Conservation (phyloP, 2,888 invertebrate species). For the Camptogramma bilineatum region DNA sequence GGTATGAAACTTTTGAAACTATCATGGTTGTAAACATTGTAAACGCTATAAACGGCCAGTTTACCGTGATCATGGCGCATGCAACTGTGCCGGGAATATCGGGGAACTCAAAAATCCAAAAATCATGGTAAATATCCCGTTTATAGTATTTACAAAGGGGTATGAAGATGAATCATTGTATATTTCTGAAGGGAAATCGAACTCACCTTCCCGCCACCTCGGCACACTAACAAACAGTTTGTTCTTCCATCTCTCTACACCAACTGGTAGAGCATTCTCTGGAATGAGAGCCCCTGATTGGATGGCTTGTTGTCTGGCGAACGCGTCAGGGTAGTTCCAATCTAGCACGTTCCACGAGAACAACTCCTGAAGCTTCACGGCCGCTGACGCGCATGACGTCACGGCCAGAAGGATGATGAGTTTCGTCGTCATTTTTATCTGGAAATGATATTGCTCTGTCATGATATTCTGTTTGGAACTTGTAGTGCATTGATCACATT, state of each 20-base stretch:
- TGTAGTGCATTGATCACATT: no score
- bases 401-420: constrained; percentile 57
- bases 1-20: no score
- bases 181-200: background rate
- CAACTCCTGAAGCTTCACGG: constrained; percentile 87
- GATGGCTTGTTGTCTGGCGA: constrained; percentile 87
- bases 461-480: no score
- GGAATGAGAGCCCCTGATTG: constrained; percentile 88
- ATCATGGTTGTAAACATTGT: no score
- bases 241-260: constrained; percentile 92
- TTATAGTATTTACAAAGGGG: no score
- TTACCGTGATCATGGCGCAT: no score
- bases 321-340: constrained; percentile 89
- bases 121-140: no score
- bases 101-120: no score
- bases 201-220: constrained; percentile 90
- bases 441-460: no score
- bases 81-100: no score
- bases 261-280: constrained; percentile 92
- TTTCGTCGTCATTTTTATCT: constrained; percentile 55
- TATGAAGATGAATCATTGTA: no score
- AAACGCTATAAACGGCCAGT: no score
- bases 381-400: constrained; percentile 65
- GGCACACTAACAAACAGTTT: constrained; percentile 94
- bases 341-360: constrained; percentile 92